Percentiles rank a stretch among this genome's conserved stretches.
phyloP scores from a whole-genome alignment of 1,140 invertebrate species.

The Drosophila insularis region DNA sequence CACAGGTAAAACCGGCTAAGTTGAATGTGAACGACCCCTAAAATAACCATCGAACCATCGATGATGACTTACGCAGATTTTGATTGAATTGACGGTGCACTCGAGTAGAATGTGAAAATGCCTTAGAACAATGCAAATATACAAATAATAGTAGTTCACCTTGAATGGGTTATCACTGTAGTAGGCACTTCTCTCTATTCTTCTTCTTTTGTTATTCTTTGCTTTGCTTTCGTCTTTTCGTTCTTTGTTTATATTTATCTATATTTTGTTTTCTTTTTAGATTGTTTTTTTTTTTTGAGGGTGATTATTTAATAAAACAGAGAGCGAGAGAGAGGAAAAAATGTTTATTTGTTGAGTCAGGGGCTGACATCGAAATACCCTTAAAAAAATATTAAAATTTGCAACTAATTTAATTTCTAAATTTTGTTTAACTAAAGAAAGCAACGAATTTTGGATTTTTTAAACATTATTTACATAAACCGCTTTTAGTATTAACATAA shows the following conservation, averaged over 20 bases:
- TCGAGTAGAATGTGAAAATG: slow-evolving; percentile 35
- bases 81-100: background rate
- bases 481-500: too few relatives aligned
- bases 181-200: slow-evolving; percentile 11
- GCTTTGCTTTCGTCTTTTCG: slow-evolving; percentile 54
- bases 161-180: slow-evolving; percentile 36
- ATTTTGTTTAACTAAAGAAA: too few relatives aligned
- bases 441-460: too few relatives aligned
- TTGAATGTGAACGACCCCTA: slow-evolving; percentile 57
- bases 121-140: background rate
- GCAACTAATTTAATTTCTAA: too few relatives aligned
- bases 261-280: slow-evolving; percentile 62
- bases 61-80: slow-evolving; percentile 47
- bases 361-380: background rate
- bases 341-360: background rate
- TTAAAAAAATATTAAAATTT: background rate
- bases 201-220: slow-evolving; percentile 21
- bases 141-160: background rate
- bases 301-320: slow-evolving; percentile 28
- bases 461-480: too few relatives aligned
- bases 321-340: background rate
- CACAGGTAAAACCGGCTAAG: slow-evolving; percentile 62
- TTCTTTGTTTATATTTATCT: slow-evolving; percentile 78
- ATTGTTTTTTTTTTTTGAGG: slow-evolving; percentile 44
- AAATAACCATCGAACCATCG: slow-evolving; percentile 9